Percentiles rank a stretch among this genome's conserved stretches.
Conservation (phyloP, 2,113 vertebrate species). For the Glaucidium brasilianum region DNA sequence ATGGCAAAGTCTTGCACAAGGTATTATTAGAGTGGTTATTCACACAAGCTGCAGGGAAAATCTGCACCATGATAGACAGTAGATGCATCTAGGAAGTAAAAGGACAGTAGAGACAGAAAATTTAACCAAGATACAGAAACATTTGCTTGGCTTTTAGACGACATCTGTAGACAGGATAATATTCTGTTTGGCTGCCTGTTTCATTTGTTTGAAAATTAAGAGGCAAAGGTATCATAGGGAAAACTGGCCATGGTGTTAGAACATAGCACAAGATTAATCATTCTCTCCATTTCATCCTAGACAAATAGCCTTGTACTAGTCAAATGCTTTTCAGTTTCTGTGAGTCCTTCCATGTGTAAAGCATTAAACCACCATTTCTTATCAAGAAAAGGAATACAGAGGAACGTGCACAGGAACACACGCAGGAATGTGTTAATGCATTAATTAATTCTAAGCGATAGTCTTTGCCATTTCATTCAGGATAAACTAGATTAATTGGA, state of each 20-base stretch:
- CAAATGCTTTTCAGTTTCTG: background rate
- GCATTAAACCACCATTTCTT: background rate
- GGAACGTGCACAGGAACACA: background rate
- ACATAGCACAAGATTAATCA: background rate
- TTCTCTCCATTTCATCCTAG: background rate
- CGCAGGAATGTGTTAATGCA: background rate
- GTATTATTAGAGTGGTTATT: constrained; percentile 46
- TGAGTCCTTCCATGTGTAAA: background rate
- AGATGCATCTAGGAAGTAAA: background rate
- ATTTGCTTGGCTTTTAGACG: background rate
- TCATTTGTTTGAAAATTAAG: background rate
- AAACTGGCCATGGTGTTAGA: background rate
- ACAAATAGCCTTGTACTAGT: background rate
- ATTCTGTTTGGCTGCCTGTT: background rate
- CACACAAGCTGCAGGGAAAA: constrained; percentile 4
- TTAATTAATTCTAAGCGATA: background rate
- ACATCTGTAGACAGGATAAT: background rate
- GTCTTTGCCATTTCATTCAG: background rate
- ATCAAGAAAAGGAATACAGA: background rate
- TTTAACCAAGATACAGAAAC: background rate
- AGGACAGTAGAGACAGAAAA: background rate
- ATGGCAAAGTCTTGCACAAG: constrained; percentile 5
- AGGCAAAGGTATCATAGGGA: background rate
- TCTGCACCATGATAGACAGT: background rate
- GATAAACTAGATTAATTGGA: background rate